Evolutionary conservation across 1,140 invertebrate species (phyloP).

Genomic region (Hirudo medicinalis): DNA sequence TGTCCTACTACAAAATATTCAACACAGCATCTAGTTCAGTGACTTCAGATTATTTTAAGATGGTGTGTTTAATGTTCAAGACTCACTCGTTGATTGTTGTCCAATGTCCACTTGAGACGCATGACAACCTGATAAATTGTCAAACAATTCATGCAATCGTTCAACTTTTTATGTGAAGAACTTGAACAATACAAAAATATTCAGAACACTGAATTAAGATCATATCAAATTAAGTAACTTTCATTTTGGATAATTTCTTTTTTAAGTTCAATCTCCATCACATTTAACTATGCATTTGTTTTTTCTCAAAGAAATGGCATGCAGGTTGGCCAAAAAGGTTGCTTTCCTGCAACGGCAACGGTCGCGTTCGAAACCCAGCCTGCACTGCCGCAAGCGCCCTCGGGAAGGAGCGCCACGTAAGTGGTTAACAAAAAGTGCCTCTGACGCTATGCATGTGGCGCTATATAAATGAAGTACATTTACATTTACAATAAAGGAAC

Average conservation of each 20-base stretch:
- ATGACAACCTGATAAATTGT: conserved; percentile 54
- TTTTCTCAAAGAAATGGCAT: conserved; percentile 6
- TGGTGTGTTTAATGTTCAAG: conserved; percentile 23
- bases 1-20: too few species aligned
- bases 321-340: too few species aligned
- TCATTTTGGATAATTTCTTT: neutral
- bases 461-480: too few species aligned
- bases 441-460: too few species aligned
- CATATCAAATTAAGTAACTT: neutral
- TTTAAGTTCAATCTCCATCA: neutral
- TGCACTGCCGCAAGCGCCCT: too few species aligned
- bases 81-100: conserved; percentile 50
- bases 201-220: neutral
- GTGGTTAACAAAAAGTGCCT: too few species aligned
- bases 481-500: too few species aligned
- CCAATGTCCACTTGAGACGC: conserved; percentile 60
- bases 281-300: neutral
- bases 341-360: too few species aligned
- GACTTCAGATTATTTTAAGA: neutral
- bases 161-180: neutral
- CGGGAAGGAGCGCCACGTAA: too few species aligned
- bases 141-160: neutral
- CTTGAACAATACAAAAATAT: neutral
- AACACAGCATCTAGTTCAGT: neutral
- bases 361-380: too few species aligned